These are phyloP conservation scores for Drosophila heteroneura DNA, from an alignment of 2,888 invertebrate genomes.

Conservation along the genomic window DNA sequence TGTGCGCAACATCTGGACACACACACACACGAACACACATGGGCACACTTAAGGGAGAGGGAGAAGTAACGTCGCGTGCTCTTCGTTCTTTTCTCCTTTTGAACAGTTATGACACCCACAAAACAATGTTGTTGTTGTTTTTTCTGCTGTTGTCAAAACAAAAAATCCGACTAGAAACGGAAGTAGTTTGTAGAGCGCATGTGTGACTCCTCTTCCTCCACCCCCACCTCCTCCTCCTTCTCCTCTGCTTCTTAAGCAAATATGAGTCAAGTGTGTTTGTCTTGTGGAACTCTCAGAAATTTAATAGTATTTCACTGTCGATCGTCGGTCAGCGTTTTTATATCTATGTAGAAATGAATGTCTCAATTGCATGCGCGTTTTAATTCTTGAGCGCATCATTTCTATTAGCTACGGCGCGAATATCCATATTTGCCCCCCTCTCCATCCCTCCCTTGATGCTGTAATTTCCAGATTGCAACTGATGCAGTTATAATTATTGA, in stretches of 20 bases:
- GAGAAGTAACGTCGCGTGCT: slow-evolving; percentile 63
- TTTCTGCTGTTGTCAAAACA: slow-evolving; percentile 65
- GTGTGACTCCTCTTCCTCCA: slow-evolving; percentile 20
- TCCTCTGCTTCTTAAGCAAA: slow-evolving; percentile 7
- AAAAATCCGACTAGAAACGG: slow-evolving; percentile 57
- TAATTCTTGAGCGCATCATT: slow-evolving; percentile 35
- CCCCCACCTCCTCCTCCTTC: neutral
- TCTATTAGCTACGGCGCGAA: slow-evolving; percentile 29
- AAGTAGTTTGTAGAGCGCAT: slow-evolving; percentile 55
- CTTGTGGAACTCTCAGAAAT: slow-evolving; percentile 37
- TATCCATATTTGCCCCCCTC: slow-evolving; percentile 30
- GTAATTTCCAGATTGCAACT: neutral
- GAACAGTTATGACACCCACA: slow-evolving; percentile 72
- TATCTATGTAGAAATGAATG: slow-evolving; percentile 22
- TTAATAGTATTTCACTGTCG: slow-evolving; percentile 32
- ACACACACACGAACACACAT: neutral
- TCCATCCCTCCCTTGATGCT: neutral
- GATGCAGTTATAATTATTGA: neutral
- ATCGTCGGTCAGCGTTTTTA: slow-evolving; percentile 39
- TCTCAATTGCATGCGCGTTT: slow-evolving; percentile 64
- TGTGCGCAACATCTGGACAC: slow-evolving; percentile 73
- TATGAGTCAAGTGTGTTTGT: slow-evolving; percentile 71
- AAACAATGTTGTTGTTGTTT: slow-evolving; percentile 53
- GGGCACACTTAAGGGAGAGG: slow-evolving; percentile 12
- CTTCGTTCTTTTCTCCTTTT: slow-evolving; percentile 16